These are phyloP conservation scores for Berghia stephanieae DNA, from an alignment of 1,140 invertebrate genomes.

Conservation along the genomic window DNA sequence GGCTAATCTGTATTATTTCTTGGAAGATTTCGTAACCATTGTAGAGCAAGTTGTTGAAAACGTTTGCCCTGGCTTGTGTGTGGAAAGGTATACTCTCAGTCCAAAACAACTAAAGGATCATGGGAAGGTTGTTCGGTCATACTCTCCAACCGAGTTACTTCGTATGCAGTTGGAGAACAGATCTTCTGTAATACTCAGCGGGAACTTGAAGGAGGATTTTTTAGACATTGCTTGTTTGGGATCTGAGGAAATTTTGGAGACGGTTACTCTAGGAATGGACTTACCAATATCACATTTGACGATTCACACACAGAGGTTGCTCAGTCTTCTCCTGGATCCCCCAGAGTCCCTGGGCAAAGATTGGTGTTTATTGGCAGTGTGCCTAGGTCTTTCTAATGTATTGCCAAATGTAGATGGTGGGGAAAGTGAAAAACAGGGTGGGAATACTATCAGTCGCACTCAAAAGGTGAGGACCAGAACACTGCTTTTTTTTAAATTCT, in stretches of 20 bases:
- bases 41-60: slow-evolving; percentile 75
- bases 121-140: slow-evolving; percentile 71
- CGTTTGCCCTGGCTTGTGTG: slow-evolving; percentile 75
- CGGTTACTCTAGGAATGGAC: slow-evolving; percentile 65
- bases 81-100: slow-evolving; percentile 76
- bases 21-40: slow-evolving; percentile 79
- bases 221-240: slow-evolving; percentile 78
- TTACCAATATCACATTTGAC: slow-evolving; percentile 70
- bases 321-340: slow-evolving; percentile 78
- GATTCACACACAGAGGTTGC: slow-evolving; percentile 67
- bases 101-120: slow-evolving; percentile 71
- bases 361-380: slow-evolving; percentile 83
- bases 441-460: slow-evolving; percentile 60
- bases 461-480: slow-evolving; percentile 32
- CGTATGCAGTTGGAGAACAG: slow-evolving; percentile 58
- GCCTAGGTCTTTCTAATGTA: slow-evolving; percentile 74
- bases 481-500: no score
- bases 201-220: slow-evolving; percentile 75
- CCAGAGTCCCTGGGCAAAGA: slow-evolving; percentile 81
- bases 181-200: slow-evolving; percentile 61
- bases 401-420: slow-evolving; percentile 69
- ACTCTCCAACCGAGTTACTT: slow-evolving; percentile 74
- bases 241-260: slow-evolving; percentile 61
- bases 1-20: slow-evolving; percentile 73
- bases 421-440: slow-evolving; percentile 61